Evolutionary conservation across 2,888 invertebrate species (phyloP), one percentile per base, ranked within the genome.

Genomic region (Pollenia amentaria): DNA sequence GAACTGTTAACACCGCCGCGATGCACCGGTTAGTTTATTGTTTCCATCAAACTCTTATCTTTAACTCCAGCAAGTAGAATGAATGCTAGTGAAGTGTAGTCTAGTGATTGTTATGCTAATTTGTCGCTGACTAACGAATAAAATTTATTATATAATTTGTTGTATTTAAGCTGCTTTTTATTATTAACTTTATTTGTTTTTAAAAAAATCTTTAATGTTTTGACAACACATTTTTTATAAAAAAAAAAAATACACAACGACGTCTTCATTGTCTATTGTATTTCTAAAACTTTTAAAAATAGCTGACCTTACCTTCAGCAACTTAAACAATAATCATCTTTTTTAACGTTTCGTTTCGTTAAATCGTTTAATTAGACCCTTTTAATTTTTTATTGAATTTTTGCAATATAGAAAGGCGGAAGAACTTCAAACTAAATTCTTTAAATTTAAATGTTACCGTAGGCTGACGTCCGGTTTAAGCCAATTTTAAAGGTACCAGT

Each of bases 221-320:
- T 38, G 16, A 40, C 16, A 44, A 38, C 64, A 76, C 18, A 55
- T 29, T 29, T 6, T 29, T 29, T 29, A 29, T 29, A 48, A 70
- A 40, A 48, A 48, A 60, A 60, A 53, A 14, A 51, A 64, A 21
- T 18, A 67, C 21, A 69, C 18, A n/a, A 29, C 51, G 29, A 44
- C 72, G 44, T 64, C 64, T 84, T 78, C 44, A 53, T 44, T 14
- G 29, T 42, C 48, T 80, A 77, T 79, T 75, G 69, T 78, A 72
- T 73, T 51, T 18, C 9, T 18, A 60, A 77, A 44, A 44, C 29
- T n/a, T 65, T 57, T 60, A 77, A 70, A 38, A 60, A 76, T 72
- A 53, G 55, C 72, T 82, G 64, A 85, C 85, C 73, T 82, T 73
- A 75, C 73, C 82, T 85, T 85, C 85, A 42, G n/a, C 48, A 46